Evolutionary conservation across 2,113 vertebrate species (phyloP).

Genomic region (Hemibagrus wyckioides): DNA sequence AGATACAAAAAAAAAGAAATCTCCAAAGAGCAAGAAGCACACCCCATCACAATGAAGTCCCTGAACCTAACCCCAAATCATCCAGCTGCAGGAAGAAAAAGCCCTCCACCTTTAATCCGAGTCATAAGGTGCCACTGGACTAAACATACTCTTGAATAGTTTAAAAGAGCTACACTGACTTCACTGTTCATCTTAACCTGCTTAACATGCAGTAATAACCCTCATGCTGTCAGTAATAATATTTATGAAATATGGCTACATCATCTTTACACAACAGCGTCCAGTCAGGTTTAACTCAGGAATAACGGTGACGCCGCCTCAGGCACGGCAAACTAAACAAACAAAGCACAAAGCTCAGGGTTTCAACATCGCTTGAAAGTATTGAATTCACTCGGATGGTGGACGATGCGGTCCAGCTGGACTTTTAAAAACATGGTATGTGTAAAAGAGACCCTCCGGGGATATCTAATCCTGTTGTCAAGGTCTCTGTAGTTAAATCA

Average conservation of each 20-base stretch:
- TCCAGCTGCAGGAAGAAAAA: background rate
- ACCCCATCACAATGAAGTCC: background rate
- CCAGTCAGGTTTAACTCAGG: background rate
- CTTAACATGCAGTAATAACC: background rate
- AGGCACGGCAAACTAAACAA: background rate
- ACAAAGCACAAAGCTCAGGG: background rate
- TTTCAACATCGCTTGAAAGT: background rate
- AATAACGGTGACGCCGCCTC: background rate
- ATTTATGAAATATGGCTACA: constrained; percentile 4
- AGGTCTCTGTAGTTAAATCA: background rate
- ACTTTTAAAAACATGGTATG: background rate
- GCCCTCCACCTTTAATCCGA: background rate
- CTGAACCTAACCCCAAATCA: background rate
- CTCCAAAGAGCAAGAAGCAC: background rate
- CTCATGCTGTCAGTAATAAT: constrained; percentile 16
- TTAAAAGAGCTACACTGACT: background rate
- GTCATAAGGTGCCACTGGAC: background rate
- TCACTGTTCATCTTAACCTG: background rate
- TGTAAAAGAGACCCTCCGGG: background rate
- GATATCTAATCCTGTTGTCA: background rate
- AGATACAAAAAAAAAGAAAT: background rate
- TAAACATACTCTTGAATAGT: background rate
- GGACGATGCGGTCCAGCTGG: background rate
- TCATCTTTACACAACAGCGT: constrained; percentile 1
- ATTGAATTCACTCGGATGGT: background rate